Evolutionary conservation across 2,797 vertebrate species (phyloP), one percentile per base, ranked within the genome.

Genomic region (Melanotaenia boesemani): DNA sequence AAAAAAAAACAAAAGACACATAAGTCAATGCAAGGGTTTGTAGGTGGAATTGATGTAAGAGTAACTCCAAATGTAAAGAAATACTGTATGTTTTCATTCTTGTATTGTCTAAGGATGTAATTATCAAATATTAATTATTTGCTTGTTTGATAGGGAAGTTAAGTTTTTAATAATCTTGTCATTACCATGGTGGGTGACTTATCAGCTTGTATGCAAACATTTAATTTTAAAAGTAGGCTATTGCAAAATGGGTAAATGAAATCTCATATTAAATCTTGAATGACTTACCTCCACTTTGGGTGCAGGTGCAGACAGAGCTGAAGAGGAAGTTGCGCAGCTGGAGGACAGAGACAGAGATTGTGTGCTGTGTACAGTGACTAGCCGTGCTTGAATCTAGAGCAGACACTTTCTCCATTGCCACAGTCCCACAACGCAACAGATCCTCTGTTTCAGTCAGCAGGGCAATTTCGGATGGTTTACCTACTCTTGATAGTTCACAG

Each of bases 241-340:
- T 41, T 62, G 20, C 24, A 24, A 54, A 22, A 9, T n/a, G 4
- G 5, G 4, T 55, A 5, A 6, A 15, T 37, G 10, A 41, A 67
- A 61, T 9, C n/a, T 0, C 16, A 56, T 9, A 67, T 44, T 32
- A 20, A 63, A 11, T 20, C 1, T 78, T 32, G 63, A 55, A 2
- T 67, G 11, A 3, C 2, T 71, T 26, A 22, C 3, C 15, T 81
- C 30, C 1, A 3, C 41, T 73, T 46, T 75, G 37, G 11, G 0
- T 81, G 32, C 88, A 96, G 96, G 96, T 96, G 36, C 94, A 93
- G 69, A 92, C 92, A 0, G 95, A 96, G 88, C 84, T 96, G 81
- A 93, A 76, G 86, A 95, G 94, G 86, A 96, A 94, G 64, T 85
- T 95, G 84, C 86, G 84, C 74, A 92, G 91, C 74, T 96, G 95